phyloP scores from a whole-genome alignment of 2,797 vertebrate genomes.

The Helarctos malayanus region DNA sequence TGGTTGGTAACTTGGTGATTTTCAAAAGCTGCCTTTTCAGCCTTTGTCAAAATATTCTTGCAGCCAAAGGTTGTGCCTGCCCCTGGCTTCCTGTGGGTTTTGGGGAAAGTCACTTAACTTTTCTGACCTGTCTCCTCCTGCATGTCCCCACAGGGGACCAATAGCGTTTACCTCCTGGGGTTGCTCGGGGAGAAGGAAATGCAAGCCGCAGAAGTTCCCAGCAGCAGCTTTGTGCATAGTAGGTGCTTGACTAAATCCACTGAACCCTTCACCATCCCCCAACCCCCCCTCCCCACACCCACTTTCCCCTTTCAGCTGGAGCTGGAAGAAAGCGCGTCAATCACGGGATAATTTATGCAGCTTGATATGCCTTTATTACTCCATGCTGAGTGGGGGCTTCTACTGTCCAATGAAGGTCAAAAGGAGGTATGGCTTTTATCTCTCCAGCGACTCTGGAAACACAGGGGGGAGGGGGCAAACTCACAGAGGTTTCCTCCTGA shows the following conservation, averaged over 20 bases:
- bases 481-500: slow-evolving; percentile 77
- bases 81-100: neutral
- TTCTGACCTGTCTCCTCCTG: neutral
- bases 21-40: neutral
- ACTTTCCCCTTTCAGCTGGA: neutral
- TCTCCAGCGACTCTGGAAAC: slow-evolving; percentile 75
- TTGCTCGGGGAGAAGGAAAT: neutral
- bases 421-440: slow-evolving; percentile 84
- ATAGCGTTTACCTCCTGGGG: neutral
- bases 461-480: slow-evolving; percentile 51
- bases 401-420: slow-evolving; percentile 83
- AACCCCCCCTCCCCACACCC: neutral
- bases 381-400: slow-evolving; percentile 72
- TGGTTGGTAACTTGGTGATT: neutral
- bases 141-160: neutral
- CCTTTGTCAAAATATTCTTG: neutral
- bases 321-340: slow-evolving; percentile 78
- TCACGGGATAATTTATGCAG: slow-evolving; percentile 80
- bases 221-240: neutral
- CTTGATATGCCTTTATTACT: slow-evolving; percentile 83
- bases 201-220: fast-evolving
- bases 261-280: neutral
- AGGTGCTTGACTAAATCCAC: slow-evolving; percentile 28
- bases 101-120: neutral
- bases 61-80: neutral